Conservation (phyloP, 2,888 invertebrate species). For the Oscheius sp. region DNA sequence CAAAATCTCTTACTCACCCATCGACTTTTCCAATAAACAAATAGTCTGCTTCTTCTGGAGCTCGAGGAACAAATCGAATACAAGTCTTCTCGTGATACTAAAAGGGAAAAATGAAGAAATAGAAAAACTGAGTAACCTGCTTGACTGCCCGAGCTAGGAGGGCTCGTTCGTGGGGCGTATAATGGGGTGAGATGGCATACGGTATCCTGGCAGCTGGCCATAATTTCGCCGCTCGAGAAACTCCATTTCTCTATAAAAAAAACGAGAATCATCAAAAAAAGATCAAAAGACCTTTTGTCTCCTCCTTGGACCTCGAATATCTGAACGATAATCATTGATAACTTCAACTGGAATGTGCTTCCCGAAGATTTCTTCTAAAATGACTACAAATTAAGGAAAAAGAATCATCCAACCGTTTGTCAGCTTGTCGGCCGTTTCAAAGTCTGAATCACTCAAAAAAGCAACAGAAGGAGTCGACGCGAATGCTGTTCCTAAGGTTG, state of each 20-base stretch:
- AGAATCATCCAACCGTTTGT: slow-evolving; percentile 41
- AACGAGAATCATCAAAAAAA: not conserved
- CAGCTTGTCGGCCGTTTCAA: slow-evolving; percentile 56
- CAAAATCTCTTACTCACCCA: slow-evolving; percentile 55
- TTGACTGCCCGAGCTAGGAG: slow-evolving; percentile 69
- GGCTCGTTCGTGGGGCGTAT: slow-evolving; percentile 67
- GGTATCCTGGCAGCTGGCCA: slow-evolving; percentile 70
- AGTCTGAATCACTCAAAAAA: slow-evolving; percentile 47
- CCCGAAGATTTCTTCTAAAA: slow-evolving; percentile 58
- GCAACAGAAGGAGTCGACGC: slow-evolving; percentile 1
- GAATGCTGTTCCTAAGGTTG: not conserved
- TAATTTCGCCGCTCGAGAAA: slow-evolving; percentile 65
- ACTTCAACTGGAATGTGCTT: slow-evolving; percentile 63
- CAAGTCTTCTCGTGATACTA: slow-evolving; percentile 70
- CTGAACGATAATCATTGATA: slow-evolving; percentile 61
- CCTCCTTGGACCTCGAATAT: slow-evolving; percentile 55
- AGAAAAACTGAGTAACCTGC: slow-evolving; percentile 54
- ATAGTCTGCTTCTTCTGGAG: slow-evolving; percentile 65
- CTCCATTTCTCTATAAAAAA: slow-evolving; percentile 60
- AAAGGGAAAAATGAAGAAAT: slow-evolving; percentile 11
- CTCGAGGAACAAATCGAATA: slow-evolving; percentile 68
- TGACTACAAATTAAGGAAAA: not conserved
- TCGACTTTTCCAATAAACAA: slow-evolving; percentile 69
- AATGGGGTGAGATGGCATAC: slow-evolving; percentile 69
- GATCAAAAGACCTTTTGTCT: slow-evolving; percentile 40